These are phyloP conservation scores for Melieria picta DNA, from an alignment of 2,888 invertebrate species.

Conservation along the genomic window DNA sequence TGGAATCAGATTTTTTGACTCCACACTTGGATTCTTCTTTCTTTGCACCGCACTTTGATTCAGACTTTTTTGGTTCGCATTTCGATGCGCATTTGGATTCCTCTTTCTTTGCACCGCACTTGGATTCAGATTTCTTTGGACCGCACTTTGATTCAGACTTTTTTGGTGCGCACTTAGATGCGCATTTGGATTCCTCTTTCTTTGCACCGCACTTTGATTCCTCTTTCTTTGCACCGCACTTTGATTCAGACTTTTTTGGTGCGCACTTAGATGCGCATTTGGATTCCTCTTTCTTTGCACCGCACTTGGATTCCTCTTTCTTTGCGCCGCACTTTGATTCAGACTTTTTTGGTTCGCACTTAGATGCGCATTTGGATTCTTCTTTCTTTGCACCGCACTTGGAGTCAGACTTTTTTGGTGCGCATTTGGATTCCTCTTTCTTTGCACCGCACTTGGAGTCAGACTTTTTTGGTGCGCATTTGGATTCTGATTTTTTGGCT, in stretches of 20 bases:
- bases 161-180: not conserved
- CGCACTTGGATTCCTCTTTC: not conserved
- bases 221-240: not conserved
- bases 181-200: not conserved
- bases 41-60: not conserved
- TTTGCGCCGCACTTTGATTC: not conserved
- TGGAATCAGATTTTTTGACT: conserved; percentile 1
- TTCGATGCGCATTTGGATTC: not conserved
- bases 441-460: too few relatives aligned
- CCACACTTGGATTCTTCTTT: not conserved
- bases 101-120: not conserved
- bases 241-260: not conserved
- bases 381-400: not conserved
- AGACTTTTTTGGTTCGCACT: not conserved
- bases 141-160: not conserved
- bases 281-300: conserved; percentile 10
- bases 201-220: not conserved
- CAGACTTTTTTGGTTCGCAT: conserved; percentile 1
- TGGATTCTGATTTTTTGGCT: too few relatives aligned
- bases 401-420: not conserved
- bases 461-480: too few relatives aligned
- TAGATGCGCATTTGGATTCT: not conserved
- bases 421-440: not conserved
- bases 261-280: not conserved
- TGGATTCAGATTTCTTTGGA: not conserved